These are phyloP conservation scores for Limosa lapponica DNA, from an alignment of 2,797 vertebrate genomes.

Conservation along the genomic window DNA sequence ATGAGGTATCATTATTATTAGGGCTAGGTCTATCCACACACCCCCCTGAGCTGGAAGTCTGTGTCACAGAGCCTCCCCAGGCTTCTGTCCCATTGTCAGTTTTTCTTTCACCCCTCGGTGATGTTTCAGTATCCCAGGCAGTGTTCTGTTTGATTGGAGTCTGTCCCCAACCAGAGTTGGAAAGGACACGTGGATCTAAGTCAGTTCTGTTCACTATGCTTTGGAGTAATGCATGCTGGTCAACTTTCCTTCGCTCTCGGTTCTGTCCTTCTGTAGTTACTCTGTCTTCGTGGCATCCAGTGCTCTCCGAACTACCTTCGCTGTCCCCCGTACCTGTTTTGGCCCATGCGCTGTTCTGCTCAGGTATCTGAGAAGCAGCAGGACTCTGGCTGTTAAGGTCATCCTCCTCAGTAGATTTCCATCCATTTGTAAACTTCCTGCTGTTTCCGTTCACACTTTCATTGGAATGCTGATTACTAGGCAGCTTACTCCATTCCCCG, in stretches of 20 bases:
- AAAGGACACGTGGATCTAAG: constrained; percentile 94
- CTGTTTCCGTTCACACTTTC: constrained; percentile 77
- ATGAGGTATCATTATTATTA: constrained; percentile 83
- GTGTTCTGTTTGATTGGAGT: constrained; percentile 96
- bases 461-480: constrained; percentile 84
- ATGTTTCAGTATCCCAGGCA: constrained; percentile 89
- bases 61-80: constrained; percentile 87
- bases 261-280: constrained; percentile 80
- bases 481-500: constrained; percentile 89
- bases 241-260: constrained; percentile 82
- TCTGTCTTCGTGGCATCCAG: constrained; percentile 85
- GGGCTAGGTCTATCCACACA: constrained; percentile 84
- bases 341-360: constrained; percentile 85
- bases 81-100: constrained; percentile 86
- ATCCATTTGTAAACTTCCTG: constrained; percentile 91
- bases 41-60: constrained; percentile 87
- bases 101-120: constrained; percentile 85
- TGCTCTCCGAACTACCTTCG: constrained; percentile 88
- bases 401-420: constrained; percentile 94
- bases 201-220: constrained; percentile 82
- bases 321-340: constrained; percentile 85
- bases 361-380: constrained; percentile 80
- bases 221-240: constrained; percentile 80
- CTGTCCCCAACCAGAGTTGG: constrained; percentile 98
- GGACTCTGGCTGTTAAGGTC: constrained; percentile 82